Base-by-base conservation (phyloP, 2,113 vertebrate species). In the Chlamydotis undulata region DNA sequence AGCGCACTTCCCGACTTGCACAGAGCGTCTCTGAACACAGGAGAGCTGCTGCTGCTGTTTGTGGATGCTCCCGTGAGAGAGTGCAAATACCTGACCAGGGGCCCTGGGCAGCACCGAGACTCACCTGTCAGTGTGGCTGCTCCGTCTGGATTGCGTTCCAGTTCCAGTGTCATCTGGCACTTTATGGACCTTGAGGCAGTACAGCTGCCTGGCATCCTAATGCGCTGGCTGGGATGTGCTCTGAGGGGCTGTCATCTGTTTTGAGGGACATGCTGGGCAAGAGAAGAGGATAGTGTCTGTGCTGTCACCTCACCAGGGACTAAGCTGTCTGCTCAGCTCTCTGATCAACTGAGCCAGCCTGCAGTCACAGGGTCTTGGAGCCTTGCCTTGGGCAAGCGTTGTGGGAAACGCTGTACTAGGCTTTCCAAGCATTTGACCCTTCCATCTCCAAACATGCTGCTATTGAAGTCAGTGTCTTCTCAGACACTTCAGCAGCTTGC, bases 101-200 rank as follows among this genome's bases (percentile, higher is more conserved):
- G 29, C 57, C 55, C 2, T 1, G 13, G 49, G 47, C 69, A 73
- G 78, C 49, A 24, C 14, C 45, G 76, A 6, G 31, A 1, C 45
- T n/a, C 67, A 29, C 49, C 69, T 13, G 4, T 19, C 68, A 9
- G 33, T 6, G 29, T 6, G 29, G 12, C 45, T 50, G n/a, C 78
- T 87, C 26, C 63, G 7, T 52, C 47, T 5, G 14, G 15, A 28
- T 12, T 64, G 43, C 7, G 0, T 60, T 47, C 76, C 81, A 82
- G 0, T 17, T 68, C 49, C 35, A 2, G 0, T 14, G 13, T 45
- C 52, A 43, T 52, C 63, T 56, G 87, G 52, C 0, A 2, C 41
- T 56, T 39, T 63, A 12, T 4, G 74, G 52, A 8, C 68, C 64
- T 39, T 6, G 41, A 56, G 79, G 87, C 87, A n/a, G 61, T 19